These are phyloP conservation scores for Drosophila simulans DNA, from an alignment of 1,140 invertebrate species.

Conservation along the genomic window DNA sequence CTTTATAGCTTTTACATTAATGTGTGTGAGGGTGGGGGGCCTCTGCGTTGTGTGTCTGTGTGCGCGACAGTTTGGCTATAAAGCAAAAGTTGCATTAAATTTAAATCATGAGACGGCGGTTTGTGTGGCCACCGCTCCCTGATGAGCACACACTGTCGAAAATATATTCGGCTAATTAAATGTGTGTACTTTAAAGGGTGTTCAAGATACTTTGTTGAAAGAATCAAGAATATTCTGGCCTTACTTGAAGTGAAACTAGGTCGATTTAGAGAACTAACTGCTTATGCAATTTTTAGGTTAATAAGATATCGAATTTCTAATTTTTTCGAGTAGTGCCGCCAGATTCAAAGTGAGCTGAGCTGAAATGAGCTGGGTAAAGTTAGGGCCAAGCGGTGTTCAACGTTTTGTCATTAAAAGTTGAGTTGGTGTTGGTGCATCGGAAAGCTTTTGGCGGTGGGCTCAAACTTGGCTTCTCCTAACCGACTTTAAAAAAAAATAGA, in stretches of 20 bases:
- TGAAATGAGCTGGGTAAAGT: slow-evolving; percentile 44
- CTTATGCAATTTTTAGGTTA: background rate
- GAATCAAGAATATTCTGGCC: background rate
- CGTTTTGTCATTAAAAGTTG: slow-evolving; percentile 75
- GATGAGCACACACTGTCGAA: slow-evolving; percentile 20
- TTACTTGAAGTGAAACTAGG: no score
- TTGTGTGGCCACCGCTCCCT: slow-evolving; percentile 43
- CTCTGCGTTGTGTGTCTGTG: background rate
- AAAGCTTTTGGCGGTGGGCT: slow-evolving; percentile 40
- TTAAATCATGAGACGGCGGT: slow-evolving; percentile 75
- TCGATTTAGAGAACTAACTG: no score
- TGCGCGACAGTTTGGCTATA: slow-evolving; percentile 58
- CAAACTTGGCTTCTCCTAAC: background rate
- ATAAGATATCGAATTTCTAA: no score
- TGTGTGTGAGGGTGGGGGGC: slow-evolving; percentile 3
- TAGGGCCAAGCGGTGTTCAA: slow-evolving; percentile 46
- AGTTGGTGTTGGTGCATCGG: slow-evolving; percentile 21
- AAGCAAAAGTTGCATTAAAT: slow-evolving; percentile 71
- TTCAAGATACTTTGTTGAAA: no score
- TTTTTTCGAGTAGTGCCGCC: slow-evolving; percentile 11
- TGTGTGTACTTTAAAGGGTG: no score
- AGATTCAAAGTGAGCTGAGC: slow-evolving; percentile 11
- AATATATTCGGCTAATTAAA: slow-evolving; percentile 7
- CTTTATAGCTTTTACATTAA: slow-evolving; percentile 70
- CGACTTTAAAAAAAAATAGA: background rate